Conservation (phyloP, 2,797 vertebrate genomes). For the Microcaecilia unicolor region DNA sequence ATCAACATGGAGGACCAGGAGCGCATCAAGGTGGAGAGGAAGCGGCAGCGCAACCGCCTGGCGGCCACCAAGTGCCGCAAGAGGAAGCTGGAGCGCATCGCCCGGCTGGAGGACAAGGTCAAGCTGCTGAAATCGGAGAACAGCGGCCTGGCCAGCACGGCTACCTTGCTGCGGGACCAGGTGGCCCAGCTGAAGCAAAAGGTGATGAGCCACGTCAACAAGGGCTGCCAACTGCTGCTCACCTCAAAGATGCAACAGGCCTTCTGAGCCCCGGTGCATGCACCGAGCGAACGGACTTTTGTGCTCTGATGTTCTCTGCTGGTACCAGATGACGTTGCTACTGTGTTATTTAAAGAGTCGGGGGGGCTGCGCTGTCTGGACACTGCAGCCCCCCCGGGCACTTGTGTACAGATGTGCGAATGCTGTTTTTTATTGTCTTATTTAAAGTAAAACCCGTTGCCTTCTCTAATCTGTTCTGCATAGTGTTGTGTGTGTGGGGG, state of each 20-base stretch:
- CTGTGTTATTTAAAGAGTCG: no score
- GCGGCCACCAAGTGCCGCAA: slow-evolving; percentile 86
- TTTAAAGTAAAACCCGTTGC: no score
- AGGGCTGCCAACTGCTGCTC: slow-evolving; percentile 84
- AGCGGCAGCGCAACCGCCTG: slow-evolving; percentile 79
- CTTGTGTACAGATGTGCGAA: no score
- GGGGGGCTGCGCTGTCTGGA: no score
- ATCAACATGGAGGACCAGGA: slow-evolving; percentile 86
- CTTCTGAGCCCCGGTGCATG: no score
- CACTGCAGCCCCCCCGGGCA: no score
- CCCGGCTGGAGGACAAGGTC: slow-evolving; percentile 84
- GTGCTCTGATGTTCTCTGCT: no score
- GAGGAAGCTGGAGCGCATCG: slow-evolving; percentile 87
- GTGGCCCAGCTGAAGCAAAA: slow-evolving; percentile 87
- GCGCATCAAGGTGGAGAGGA: slow-evolving; percentile 81
- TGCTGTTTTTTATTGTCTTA: no score
- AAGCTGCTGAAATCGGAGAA: slow-evolving; percentile 81
- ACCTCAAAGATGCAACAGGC: slow-evolving; percentile 72
- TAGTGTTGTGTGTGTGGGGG: no score
- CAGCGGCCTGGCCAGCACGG: slow-evolving; percentile 75
- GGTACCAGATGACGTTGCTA: no score
- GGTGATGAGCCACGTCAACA: slow-evolving; percentile 81
- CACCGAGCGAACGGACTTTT: no score
- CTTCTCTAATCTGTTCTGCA: no score
- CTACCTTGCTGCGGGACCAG: slow-evolving; percentile 78